A percentile compares a stretch with the other conserved stretches of the same genome.
Evolutionary conservation across 2,888 invertebrate genomes (phyloP).

Genomic region (Dasysyrphus albostriatus): DNA sequence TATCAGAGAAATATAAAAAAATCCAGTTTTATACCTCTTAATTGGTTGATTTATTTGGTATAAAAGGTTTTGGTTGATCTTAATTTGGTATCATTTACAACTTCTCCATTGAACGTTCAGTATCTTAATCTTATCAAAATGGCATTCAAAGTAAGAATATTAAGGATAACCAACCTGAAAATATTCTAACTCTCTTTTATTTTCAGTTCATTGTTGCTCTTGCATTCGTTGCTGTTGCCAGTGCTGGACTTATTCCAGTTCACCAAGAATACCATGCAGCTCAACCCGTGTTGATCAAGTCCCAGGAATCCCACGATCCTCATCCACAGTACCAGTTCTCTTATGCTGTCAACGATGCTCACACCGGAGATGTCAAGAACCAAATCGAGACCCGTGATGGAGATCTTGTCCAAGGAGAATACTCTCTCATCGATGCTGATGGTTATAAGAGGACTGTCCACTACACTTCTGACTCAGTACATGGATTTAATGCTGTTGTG

Average conservation of each 20-base stretch:
- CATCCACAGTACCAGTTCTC: constrained; percentile 79
- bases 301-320: constrained; percentile 61
- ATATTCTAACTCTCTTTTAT: too few species aligned
- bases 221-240: constrained; percentile 78
- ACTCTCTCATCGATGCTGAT: constrained; percentile 83
- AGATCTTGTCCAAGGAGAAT: constrained; percentile 83
- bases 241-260: constrained; percentile 76
- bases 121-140: too few species aligned
- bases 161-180: too few species aligned
- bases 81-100: too few species aligned
- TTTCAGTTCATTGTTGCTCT: constrained; percentile 77
- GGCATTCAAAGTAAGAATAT: too few species aligned
- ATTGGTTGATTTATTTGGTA: too few species aligned
- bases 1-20: too few species aligned
- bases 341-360: constrained; percentile 82
- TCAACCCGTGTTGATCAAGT: constrained; percentile 18
- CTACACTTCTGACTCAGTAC: constrained; percentile 83
- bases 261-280: constrained; percentile 40
- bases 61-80: too few species aligned
- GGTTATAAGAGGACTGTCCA: constrained; percentile 84
- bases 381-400: constrained; percentile 83
- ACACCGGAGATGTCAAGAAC: constrained; percentile 83
- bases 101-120: too few species aligned
- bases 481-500: constrained; percentile 84
- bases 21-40: too few species aligned